Base-by-base conservation (phyloP, 2,888 invertebrate genomes). In the Caradrina clavipalpis region DNA sequence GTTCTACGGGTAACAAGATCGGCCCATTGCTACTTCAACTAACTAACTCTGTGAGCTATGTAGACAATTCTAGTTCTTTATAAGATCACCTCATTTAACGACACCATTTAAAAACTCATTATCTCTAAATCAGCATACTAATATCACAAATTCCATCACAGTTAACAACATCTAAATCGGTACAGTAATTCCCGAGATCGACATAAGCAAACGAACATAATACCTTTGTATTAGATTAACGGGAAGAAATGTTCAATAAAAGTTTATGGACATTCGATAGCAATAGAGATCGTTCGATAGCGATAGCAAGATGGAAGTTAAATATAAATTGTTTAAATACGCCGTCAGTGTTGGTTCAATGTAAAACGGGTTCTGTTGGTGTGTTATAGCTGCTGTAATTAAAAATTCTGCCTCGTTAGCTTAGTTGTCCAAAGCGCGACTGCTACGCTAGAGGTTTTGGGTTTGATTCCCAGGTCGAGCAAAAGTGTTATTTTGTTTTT, bases 191-290 rank as follows among this genome's bases (percentile, higher is more conserved):
- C 42, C 42, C 7, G 51, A 73, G 69, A 73, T 73, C 3, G 55
- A 50, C 6, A 45, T 19, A 8, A 53, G 63, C 42, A 62, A 42
- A 65, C 21, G 51, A 60, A 72, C 54, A 66, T 75, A 76, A 74
- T 71, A 51, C 39, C 61, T 76, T 66, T 66, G 59, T 61, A 64
- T 68, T 59, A 61, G 73, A 66, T 79, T 58, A 76, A 73, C 51
- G 56, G 67, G 50, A 59, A 54, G 66, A 39, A 62, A 56, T 13
- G 51, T 63, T 60, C 58, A 21, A 73, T 79, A 76, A 76, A 76
- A 56, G 58, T 73, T 78, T 69, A 79, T 76, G n/a, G 78, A 55
- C 53, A 76, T 69, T 73, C 58, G 67, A 79, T 76, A 79, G 68
- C 67, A 22, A 73, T 73, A 42, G 66, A 78, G 79, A 79, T 79